A percentile compares a stretch with the other conserved stretches of the same genome.
Evolutionary conservation across 2,113 vertebrate species (phyloP).

Genomic region (Thermophis baileyi): DNA sequence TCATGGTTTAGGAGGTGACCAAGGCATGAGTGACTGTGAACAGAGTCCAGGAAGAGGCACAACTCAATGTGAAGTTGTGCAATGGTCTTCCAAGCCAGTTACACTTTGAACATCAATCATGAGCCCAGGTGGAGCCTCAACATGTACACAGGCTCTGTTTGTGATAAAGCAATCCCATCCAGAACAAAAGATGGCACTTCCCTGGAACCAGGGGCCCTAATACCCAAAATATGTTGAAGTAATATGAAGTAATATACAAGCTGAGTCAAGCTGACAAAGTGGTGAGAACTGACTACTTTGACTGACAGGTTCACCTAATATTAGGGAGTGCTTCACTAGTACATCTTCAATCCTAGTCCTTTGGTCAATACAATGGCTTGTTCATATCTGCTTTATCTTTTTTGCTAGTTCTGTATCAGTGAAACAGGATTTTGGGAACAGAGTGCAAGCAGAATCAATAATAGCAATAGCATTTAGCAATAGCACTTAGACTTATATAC

Average conservation of each 20-base stretch:
- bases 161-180: not conserved
- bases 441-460: not conserved
- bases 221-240: not conserved
- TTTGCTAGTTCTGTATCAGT: not conserved
- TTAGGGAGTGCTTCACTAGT: not conserved
- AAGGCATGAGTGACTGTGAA: not conserved
- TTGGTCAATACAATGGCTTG: not conserved
- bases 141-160: not conserved
- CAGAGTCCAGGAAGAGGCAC: not conserved
- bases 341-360: not conserved
- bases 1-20: not conserved
- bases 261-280: not conserved
- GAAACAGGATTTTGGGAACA: not conserved
- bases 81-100: not conserved
- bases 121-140: not conserved
- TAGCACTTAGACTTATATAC: too few species aligned
- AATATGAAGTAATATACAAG: not conserved
- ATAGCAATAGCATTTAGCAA: too few species aligned
- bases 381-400: not conserved
- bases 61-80: not conserved
- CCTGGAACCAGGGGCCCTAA: not conserved
- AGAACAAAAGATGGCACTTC: not conserved
- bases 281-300: not conserved
- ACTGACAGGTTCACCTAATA: not conserved
- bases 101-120: not conserved